These are phyloP conservation scores for Circaetus gallicus DNA, from an alignment of 2,113 vertebrate genomes.

Conservation along the genomic window DNA sequence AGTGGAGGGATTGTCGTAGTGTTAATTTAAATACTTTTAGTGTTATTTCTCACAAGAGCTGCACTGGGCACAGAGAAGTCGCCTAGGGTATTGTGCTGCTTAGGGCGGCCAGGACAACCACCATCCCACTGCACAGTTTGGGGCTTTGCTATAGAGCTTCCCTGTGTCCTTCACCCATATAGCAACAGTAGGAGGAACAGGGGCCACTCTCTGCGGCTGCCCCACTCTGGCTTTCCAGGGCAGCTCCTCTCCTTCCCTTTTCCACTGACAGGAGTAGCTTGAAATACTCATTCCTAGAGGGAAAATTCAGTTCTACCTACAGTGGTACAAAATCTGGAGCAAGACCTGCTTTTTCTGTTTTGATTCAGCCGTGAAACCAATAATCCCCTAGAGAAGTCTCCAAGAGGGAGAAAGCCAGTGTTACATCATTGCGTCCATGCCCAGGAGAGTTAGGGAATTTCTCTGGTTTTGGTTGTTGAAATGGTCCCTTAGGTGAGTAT, in stretches of 20 bases:
- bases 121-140: background rate
- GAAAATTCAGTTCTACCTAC: background rate
- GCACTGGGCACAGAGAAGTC: background rate
- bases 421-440: fast-evolving
- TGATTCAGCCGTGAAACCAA: background rate
- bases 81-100: background rate
- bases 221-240: background rate
- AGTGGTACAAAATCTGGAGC: background rate
- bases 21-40: background rate
- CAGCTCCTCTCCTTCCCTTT: background rate
- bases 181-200: background rate
- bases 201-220: background rate
- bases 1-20: background rate
- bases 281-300: background rate
- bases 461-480: background rate
- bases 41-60: background rate
- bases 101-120: background rate
- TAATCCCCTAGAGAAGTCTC: background rate
- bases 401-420: background rate
- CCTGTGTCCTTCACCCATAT: background rate
- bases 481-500: background rate
- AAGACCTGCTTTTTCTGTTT: background rate
- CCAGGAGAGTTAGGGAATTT: background rate
- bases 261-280: background rate
- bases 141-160: background rate